Base-by-base conservation (phyloP, 2,888 invertebrate genomes). In the Acanthacorydalis orientalis region DNA sequence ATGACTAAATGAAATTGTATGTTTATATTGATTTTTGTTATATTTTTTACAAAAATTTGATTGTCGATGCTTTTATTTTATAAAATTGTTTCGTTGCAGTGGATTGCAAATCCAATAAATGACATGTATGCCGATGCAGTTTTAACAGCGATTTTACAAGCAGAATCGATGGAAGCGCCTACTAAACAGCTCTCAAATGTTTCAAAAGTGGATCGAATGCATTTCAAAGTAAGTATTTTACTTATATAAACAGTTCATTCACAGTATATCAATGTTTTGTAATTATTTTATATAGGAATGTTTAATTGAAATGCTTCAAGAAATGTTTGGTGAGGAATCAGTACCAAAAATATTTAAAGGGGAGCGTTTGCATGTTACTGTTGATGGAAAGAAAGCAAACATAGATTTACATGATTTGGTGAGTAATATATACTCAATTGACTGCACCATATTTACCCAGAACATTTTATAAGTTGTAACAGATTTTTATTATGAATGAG, bases 51-150 rank as follows among this genome's bases (percentile, higher is more conserved):
- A 11, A 16, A 11, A 8, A n/a, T n/a, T 16, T 7, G 16, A 10
- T 38, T 38, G 8, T 1, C 11, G 8, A n/a, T n/a, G 9, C 9
- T 39, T 49, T 55, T 49, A 14, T 48, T 31, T 48, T 49, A 23
- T 51, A 23, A 23, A 23, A 23, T 23, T 23, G 6, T 52, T 42
- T 51, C 47, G 53, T 56, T 58, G 48, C 67, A 85, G 77, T 98
- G 97, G 97, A 73, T 81, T 41, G 91, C 95, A 7, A 88, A 85
- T 60, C 95, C 97, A 1, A 84, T 95, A 42, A 85, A 91, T 60
- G 97, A 98, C 67, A 96, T 97, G 92, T 97, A 85, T 67, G 96
- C 97, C 31, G 97, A 98, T 70, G 87, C 96, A 31, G 83, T 93
- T 31, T 73, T 95, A 47, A 86, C 89, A 0, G 90, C 85, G 40